phyloP scores from a whole-genome alignment of 2,113 vertebrate genomes.

The Addax nasomaculatus region DNA sequence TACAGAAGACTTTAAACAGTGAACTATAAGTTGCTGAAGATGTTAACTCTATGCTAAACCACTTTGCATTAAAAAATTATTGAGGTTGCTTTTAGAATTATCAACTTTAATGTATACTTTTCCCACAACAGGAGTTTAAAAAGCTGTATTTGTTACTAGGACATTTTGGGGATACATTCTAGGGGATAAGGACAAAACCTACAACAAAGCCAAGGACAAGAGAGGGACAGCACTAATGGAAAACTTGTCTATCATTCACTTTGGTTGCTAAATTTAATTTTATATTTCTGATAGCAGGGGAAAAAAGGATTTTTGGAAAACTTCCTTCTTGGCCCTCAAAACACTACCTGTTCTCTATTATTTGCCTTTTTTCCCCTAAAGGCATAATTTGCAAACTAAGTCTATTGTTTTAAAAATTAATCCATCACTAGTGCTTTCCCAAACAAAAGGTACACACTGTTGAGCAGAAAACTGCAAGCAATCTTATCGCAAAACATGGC shows the following conservation, averaged over 20 bases:
- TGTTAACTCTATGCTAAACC: constrained; percentile 68
- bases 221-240: constrained; percentile 78
- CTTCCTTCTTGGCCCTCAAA: constrained; percentile 53
- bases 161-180: constrained; percentile 54
- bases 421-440: constrained; percentile 83
- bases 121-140: constrained; percentile 54
- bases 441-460: constrained; percentile 78
- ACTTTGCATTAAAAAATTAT: constrained; percentile 59
- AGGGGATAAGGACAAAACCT: constrained; percentile 62
- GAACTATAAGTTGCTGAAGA: constrained; percentile 72
- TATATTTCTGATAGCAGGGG: constrained; percentile 19
- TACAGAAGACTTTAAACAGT: constrained; percentile 70
- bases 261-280: constrained; percentile 42
- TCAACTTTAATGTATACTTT: constrained; percentile 51
- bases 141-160: constrained; percentile 53
- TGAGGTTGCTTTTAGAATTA: constrained; percentile 63
- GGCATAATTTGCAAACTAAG: constrained; percentile 40
- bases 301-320: constrained; percentile 24
- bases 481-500: constrained; percentile 80
- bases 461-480: constrained; percentile 81
- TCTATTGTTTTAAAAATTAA: constrained; percentile 14
- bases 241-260: constrained; percentile 47
- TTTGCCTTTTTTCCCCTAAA: constrained; percentile 16
- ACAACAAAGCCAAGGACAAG: constrained; percentile 68
- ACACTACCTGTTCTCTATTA: constrained; percentile 50